Percentiles rank a stretch among this genome's conserved stretches.
phyloP scores from a whole-genome alignment of 2,113 vertebrate genomes.

The Actenoides hombroni region DNA sequence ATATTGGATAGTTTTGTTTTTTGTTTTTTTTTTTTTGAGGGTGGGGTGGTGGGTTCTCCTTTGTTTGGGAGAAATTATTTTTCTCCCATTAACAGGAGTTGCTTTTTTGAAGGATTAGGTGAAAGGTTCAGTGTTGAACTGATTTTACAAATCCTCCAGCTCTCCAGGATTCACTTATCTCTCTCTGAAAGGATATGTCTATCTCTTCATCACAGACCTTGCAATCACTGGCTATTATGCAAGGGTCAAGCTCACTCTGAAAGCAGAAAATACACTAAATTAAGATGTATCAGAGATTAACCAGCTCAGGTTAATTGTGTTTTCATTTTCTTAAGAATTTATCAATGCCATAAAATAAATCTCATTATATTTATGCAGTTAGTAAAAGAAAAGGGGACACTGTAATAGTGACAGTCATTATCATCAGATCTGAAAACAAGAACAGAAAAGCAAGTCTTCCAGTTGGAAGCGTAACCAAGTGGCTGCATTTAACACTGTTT shows the following conservation, averaged over 20 bases:
- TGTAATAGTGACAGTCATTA: neutral
- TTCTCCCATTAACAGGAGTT: neutral
- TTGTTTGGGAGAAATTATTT: neutral
- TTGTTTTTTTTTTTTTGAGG: neutral
- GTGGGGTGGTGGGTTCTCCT: neutral
- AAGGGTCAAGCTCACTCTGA: neutral
- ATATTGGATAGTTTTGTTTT: neutral
- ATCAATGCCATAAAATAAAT: neutral
- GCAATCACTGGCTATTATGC: neutral
- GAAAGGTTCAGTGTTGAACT: neutral
- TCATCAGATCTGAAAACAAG: neutral
- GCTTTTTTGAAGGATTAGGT: neutral
- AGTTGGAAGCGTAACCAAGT: neutral
- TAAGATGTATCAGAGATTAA: slow-evolving; percentile 48
- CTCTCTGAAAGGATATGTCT: neutral
- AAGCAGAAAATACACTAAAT: neutral
- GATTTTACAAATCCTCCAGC: neutral
- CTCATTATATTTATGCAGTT: neutral
- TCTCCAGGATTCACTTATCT: neutral
- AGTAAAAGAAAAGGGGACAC: neutral
- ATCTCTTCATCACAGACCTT: slow-evolving; percentile 9
- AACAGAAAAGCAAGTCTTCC: neutral
- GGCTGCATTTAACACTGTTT: neutral
- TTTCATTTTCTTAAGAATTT: slow-evolving; percentile 35
- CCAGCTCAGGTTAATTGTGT: slow-evolving; percentile 46